Base-by-base conservation (phyloP, 2,888 invertebrate genomes). In the Luperina testacea region DNA sequence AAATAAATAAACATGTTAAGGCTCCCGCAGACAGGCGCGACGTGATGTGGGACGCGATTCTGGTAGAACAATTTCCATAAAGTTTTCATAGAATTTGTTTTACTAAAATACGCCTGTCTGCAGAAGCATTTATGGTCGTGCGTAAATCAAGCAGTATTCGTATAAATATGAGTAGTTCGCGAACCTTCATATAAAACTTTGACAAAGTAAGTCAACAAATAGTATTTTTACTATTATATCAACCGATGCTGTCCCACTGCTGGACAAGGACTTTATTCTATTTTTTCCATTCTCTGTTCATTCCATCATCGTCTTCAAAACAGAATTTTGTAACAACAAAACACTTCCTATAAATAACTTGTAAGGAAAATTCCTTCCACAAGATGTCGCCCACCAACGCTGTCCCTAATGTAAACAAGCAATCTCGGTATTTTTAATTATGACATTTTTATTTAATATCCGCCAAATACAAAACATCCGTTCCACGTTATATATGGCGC, bases 401-500 rank as follows among this genome's bases (percentile, higher is more conserved):
- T 63, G 69, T 78, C 57, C 64, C n/a, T 75, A 82, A 84, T 78
- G 83, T 78, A 72, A 75, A 86, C 74, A 86, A 86, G 74, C 74
- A 84, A 82, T 86, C 78, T 83, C 75, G 70, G 72, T 32, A 78
- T 84, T 84, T 82, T 85, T 85, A 85, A 85, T 85, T 85, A 87
- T 75, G 76, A 42, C 57, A 42, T 83, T 83, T 84, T 85, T 85
- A 80, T 88, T 86, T 81, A 82, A 87, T 86, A 86, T 87, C 86
- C 83, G 83, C 85, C 90, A 92, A 93, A 92, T 90, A 93, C 93
- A 93, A 93, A 94, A 93, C 93, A 94, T 94, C 94, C 94, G 93
- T 88, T 92, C 89, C 91, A 88, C 92, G 92, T 92, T 93, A 93
- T 94, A 94, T 94, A 94, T 92, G 94, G 91, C 91, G 92, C 93